Evolutionary conservation across 1,140 invertebrate species (phyloP), one percentile per base, ranked within the genome.

Genomic region (Drosophila pectinifera): DNA sequence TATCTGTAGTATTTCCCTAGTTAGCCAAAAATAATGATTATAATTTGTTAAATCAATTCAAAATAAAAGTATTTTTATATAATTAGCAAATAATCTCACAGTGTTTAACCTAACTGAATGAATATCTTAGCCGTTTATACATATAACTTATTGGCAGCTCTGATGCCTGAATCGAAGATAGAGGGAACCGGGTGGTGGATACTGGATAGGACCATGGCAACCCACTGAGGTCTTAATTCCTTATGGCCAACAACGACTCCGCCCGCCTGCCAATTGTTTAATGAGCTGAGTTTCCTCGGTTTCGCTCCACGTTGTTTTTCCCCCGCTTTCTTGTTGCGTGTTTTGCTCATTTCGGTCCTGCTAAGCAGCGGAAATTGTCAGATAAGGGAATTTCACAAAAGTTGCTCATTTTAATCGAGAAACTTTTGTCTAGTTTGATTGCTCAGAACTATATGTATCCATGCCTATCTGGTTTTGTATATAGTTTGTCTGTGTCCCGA

Each of bases 331-430:
- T 83, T 45, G 80, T 72, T 81, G 78, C 74, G 68, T 69, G 54
- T 48, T 57, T 43, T 64, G 73, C 59, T 76, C 73, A 79, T 67
- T 42, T 62, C 31, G 58, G 55, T 64, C 58, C 36, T 53, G 58
- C 73, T 79, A 86, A 86, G 83, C 78, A 89, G 76, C 76, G 80
- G 75, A 88, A 79, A 89, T 76, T 59, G 72, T 85, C 65, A 80
- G 80, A 84, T 84, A 85, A 80, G 81, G 63, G 62, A 84, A 80
- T 78, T 73, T 83, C 59, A 58, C 55, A 70, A 81, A 84, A 85
- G 77, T 86, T 85, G 73, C 68, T 61, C 82, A 74, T 85, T 85
- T 85, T 85, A 85, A 85, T 85, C 69, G 78, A 83, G 74, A 88
- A 86, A 86, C 54, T 86, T 86, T 86, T 75, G 51, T 68, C 63